Base-by-base conservation (phyloP, 2,888 invertebrate genomes). In the Rotaria socialis region DNA sequence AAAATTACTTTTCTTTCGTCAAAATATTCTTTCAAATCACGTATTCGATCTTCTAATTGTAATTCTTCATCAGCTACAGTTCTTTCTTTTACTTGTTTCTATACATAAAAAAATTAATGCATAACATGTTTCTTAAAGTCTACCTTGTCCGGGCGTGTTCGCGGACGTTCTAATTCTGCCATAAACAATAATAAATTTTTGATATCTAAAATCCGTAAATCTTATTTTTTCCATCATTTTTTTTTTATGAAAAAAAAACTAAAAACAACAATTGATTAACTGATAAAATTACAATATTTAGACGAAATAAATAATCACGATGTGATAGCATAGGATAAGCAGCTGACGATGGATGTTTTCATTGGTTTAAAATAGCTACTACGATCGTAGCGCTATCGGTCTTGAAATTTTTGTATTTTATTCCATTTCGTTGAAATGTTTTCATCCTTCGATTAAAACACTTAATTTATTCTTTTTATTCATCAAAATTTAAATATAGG, bases 11-110 rank as follows among this genome's bases (percentile, higher is more conserved):
- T 14, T 67, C 67, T 35, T 67, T 67, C 67, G 5, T 16, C 16
- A 67, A 67, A 67, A 67, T 35, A 67, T 67, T 67, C 67, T 35
- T 35, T 67, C 35, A 67, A 67, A 67, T 35, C 67, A 67, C 67
- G 67, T 67, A 67, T 16, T 19, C 67, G 67, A 27, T 67, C 35
- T 67, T 67, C 67, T 67, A 67, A 35, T 67, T 67, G 67, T 35
- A 27, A 67, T 67, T 67, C 67, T 67, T 67, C 35, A 67, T 67
- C 67, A 19, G 35, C 14, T 41, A 35, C 35, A 27, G 67, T 67
- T 67, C 19, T 67, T 19, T 67, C 67, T 67, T 35, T 67, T 16
- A 27, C 67, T 67, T 67, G 27, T 67, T 67, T 67, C 67, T 67
- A 67, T 16, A 67, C 1, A 27, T 16, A 19, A 67, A 7, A 67